Evolutionary conservation across 2,113 vertebrate species (phyloP).

Genomic region (Dipodomys stephensi): DNA sequence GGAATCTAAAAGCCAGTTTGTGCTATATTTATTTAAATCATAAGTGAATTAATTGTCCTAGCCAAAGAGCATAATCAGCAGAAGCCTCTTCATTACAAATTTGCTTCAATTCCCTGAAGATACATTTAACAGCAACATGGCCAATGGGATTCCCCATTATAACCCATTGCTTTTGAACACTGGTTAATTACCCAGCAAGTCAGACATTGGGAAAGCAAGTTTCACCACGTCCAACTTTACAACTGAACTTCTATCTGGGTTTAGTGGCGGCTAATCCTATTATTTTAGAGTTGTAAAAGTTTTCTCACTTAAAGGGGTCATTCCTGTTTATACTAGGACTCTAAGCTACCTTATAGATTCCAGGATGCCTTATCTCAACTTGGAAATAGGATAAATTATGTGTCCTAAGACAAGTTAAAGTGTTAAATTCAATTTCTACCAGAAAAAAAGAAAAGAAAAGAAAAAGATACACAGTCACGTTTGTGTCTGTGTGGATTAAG

Average conservation of each 20-base stretch:
- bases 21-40: constrained; percentile 42
- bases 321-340: background rate
- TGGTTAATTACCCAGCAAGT: background rate
- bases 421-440: background rate
- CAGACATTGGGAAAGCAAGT: background rate
- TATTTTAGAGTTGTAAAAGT: constrained; percentile 18
- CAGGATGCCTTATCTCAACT: background rate
- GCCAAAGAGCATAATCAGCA: background rate
- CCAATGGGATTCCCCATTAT: background rate
- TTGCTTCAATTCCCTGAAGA: constrained; percentile 26
- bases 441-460: background rate
- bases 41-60: constrained; percentile 34
- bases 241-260: background rate
- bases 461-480: background rate
- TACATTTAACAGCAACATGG: background rate
- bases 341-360: background rate
- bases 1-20: constrained; percentile 11
- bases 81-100: constrained; percentile 26
- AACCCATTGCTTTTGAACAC: background rate
- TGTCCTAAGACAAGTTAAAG: background rate
- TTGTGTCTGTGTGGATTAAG: background rate
- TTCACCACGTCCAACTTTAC: background rate
- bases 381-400: background rate
- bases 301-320: background rate
- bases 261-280: background rate